Conservation (phyloP, 2,888 invertebrate species). For the Rhingia campestris region DNA sequence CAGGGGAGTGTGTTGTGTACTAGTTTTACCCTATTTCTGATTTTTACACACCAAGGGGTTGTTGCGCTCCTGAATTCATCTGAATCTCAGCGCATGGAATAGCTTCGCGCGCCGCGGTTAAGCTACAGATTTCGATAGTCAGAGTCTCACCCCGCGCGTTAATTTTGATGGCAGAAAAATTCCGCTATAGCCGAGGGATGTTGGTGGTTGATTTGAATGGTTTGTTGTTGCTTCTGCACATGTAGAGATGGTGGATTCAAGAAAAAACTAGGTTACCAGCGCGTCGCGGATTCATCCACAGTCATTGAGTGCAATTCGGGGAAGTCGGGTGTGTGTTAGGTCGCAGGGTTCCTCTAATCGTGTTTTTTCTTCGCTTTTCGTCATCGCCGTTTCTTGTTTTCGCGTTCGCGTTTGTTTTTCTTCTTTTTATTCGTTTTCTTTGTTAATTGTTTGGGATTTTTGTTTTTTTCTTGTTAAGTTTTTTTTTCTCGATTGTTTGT, state of each 20-base stretch:
- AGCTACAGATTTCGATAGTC: conserved; percentile 1
- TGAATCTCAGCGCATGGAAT: conserved; percentile 51
- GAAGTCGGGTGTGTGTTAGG: conserved; percentile 80
- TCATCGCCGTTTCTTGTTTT: conserved; percentile 40
- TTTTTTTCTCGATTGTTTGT: conserved; percentile 43
- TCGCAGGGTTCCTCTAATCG: conserved; percentile 21
- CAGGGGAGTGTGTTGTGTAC: conserved; percentile 50
- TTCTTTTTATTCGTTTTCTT: conserved; percentile 21
- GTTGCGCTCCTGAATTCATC: conserved; percentile 33
- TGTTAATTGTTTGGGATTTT: conserved; percentile 30
- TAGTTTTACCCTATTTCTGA: background rate
- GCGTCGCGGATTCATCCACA: conserved; percentile 75
- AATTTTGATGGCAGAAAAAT: conserved; percentile 2
- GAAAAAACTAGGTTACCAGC: conserved; percentile 58
- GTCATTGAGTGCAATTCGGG: conserved; percentile 82
- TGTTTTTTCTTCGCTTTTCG: conserved; percentile 37
- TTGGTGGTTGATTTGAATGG: conserved; percentile 64
- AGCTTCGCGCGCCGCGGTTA: conserved; percentile 37
- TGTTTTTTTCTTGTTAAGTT: conserved; percentile 29
- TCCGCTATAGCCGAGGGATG: conserved; percentile 48
- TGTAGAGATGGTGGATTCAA: conserved; percentile 34
- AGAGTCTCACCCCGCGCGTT: conserved; percentile 48
- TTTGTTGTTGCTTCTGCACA: conserved; percentile 53
- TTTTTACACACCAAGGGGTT: conserved; percentile 32
- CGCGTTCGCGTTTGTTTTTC: conserved; percentile 47